A percentile compares a stretch with the other conserved stretches of the same genome.
Conservation (phyloP, 2,797 vertebrate species). For the Mallotus villosus region DNA sequence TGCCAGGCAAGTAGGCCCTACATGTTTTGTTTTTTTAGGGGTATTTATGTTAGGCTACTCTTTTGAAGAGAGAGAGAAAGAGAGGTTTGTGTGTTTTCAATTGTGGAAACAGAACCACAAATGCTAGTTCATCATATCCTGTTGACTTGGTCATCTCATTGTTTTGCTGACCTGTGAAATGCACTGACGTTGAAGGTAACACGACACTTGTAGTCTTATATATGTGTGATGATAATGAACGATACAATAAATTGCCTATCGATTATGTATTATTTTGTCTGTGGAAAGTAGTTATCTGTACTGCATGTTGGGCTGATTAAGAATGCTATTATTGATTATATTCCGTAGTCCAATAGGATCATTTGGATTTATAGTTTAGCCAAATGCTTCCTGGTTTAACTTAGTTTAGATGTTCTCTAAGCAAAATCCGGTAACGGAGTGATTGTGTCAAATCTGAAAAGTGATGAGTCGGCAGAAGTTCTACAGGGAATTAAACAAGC, state of each 20-base stretch:
- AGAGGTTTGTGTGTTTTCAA: not conserved
- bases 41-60: not conserved
- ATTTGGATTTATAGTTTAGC: too few relatives aligned
- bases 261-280: constrained; percentile 32
- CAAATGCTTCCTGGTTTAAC: too few relatives aligned
- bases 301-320: too few relatives aligned
- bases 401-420: too few relatives aligned
- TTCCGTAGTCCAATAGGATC: too few relatives aligned
- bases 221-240: constrained; percentile 62
- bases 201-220: constrained; percentile 65
- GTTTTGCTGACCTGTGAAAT: constrained; percentile 81
- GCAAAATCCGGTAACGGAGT: not conserved
- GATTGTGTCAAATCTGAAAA: not conserved
- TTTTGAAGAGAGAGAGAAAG: constrained; percentile 22
- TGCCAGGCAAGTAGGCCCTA: too few relatives aligned
- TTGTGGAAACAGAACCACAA: constrained; percentile 1
- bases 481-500: not conserved
- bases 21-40: not conserved
- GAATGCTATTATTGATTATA: too few relatives aligned
- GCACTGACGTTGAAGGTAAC: constrained; percentile 85
- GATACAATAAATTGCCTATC: constrained; percentile 68
- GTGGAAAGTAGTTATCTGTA: not conserved
- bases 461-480: not conserved
- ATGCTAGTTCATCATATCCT: constrained; percentile 20
- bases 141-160: constrained; percentile 57